Evolutionary conservation across 2,888 invertebrate species (phyloP), one percentile per base, ranked within the genome.

Genomic region (Scaptomyza caliginosa): DNA sequence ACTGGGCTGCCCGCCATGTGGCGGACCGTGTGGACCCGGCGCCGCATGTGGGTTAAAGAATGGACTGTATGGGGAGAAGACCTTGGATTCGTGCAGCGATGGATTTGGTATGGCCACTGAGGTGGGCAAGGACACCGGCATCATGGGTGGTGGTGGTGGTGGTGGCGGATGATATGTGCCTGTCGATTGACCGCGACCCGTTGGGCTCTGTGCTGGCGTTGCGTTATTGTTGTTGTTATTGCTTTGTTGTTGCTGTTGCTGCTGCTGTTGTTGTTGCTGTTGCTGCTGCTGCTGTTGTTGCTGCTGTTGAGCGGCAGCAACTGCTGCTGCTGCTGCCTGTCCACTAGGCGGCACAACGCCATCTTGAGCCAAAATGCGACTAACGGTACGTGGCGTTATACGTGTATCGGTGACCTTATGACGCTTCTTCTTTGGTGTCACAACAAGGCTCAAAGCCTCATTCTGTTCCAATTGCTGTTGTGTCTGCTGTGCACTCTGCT

Each of bases 81-180:
- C 96, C 92, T 97, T 96, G 91, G 96, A 96, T 93, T 97, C 96
- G 93, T 98, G 97, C 85, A 98, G 94, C 90, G 97, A 96, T 62
- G 98, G 98, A 92, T 98, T 98, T 65, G 98, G 97, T 91, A 98
- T 98, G 91, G 98, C 98, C 90, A 98, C 98, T 69, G 97, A 96
- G 65, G 98, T 98, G 78, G 98, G 98, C 91, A 98, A 93, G 88
- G 97, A 96, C 77, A 95, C 95, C 78, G 96, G 96, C 92, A 97
- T 94, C 93, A 97, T 96, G 59, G 97, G 96, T 52, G 96, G 94
- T 88, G 94, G 91, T 95, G 90, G 90, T 95, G 95, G 91, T 95
- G 90, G 90, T 63, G 89, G 89, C 70, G 89, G 91, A 67, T 91
- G 91, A 45, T 80, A 80, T 8, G 80, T 60, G 57, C 82, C 72